A percentile compares a stretch with the other conserved stretches of the same genome.
These are phyloP conservation scores for Entomobrya proxima DNA, from an alignment of 2,888 invertebrate species.

Conservation along the genomic window DNA sequence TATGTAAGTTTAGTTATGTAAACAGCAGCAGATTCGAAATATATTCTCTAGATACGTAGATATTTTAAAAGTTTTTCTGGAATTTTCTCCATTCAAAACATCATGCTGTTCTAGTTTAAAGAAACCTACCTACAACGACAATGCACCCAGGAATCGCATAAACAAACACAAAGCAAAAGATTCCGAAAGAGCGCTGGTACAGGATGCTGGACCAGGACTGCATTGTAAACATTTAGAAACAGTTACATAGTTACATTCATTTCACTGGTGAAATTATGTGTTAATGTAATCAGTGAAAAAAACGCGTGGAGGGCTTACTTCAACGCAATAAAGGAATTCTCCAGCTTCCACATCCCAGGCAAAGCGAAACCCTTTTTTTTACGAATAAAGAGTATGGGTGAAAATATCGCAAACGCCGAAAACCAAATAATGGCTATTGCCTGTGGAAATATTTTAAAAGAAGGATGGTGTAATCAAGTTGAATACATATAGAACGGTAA, in stretches of 20 bases:
- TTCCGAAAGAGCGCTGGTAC: slow-evolving; percentile 81
- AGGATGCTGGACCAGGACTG: slow-evolving; percentile 74
- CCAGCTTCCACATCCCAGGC: slow-evolving; percentile 49
- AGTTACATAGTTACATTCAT: no score
- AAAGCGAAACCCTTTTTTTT: slow-evolving; percentile 76
- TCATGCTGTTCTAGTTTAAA: no score
- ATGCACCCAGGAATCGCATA: slow-evolving; percentile 84
- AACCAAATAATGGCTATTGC: slow-evolving; percentile 83
- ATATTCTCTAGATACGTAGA: no score
- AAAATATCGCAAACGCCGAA: slow-evolving; percentile 83
- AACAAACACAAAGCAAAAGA: slow-evolving; percentile 85
- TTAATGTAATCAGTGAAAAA: no score
- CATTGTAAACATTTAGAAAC: not conserved
- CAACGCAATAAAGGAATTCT: slow-evolving; percentile 79
- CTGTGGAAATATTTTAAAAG: no score
- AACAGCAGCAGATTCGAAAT: no score
- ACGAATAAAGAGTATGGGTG: slow-evolving; percentile 81
- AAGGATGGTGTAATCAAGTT: no score
- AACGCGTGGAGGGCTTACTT: slow-evolving; percentile 80
- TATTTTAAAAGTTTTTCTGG: no score
- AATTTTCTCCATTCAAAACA: no score
- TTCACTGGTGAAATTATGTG: no score
- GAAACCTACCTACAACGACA: slow-evolving; percentile 77
- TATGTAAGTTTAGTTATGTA: no score
- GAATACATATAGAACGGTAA: no score